phyloP scores from a whole-genome alignment of 1,140 invertebrate species.

The Scylla paramamosain region DNA sequence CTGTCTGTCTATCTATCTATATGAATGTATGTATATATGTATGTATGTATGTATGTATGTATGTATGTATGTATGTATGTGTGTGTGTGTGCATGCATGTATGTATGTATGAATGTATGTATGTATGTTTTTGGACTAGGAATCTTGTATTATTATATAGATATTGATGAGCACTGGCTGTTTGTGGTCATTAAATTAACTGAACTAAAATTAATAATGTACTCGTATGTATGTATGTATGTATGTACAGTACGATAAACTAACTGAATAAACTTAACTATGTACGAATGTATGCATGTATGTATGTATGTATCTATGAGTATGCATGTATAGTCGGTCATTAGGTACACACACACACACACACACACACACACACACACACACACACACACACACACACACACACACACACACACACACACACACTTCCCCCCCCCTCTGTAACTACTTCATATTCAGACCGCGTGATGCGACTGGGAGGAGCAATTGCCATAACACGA shows the following conservation, averaged over 20 bases:
- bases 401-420: not conserved
- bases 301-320: not conserved
- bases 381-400: slow-evolving; percentile 7
- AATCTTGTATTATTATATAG: no score
- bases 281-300: no score
- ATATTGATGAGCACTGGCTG: no score
- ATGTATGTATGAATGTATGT: not conserved
- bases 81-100: slow-evolving; percentile 5
- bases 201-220: no score
- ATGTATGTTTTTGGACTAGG: not conserved
- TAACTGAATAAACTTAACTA: no score
- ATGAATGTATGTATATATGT: not conserved
- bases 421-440: not conserved
- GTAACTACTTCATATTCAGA: not conserved
- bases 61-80: slow-evolving; percentile 30
- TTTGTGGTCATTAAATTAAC: no score
- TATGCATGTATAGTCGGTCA: not conserved
- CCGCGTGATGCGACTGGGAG: not conserved
- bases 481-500: not conserved
- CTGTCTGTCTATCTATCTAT: not conserved
- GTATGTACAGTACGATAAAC: no score
- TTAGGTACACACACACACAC: not conserved
- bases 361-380: slow-evolving; percentile 20
- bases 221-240: no score
- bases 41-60: not conserved